Base-by-base conservation (phyloP, 2,797 vertebrate species). In the Sebastes iracundus region DNA sequence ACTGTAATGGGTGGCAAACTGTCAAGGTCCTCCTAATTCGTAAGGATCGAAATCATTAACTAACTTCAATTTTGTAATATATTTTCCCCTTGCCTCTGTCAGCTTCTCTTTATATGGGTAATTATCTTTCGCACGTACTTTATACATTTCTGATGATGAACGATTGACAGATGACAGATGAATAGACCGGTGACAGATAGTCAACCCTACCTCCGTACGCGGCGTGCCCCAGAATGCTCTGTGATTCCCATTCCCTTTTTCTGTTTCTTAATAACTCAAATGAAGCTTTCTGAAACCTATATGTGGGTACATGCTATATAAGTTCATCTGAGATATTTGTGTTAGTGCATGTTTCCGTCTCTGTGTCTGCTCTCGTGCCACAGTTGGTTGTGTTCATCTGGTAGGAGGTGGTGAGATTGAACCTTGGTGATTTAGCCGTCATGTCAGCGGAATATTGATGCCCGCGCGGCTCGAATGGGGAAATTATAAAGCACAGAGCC, bases 361-460 rank as follows among this genome's bases (percentile, higher is more conserved):
- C 49, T 53, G 25, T 71, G 53, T 74, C 67, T 30, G 49, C 74
- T 79, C 52, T 63, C 12, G 52, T 78, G 77, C 73, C 87, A 87
- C 82, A 76, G 70, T 85, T 27, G 62, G 85, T 79, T 81, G 82
- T 81, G 82, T 78, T 87, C 84, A 66, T 87, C 77, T 53, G 85
- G 90, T 82, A 63, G 83, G 74, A 80, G 77, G 58, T 33, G 82
- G 86, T 42, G 81, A 91, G 91, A 92, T 87, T 83, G 87, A 92
- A 88, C 78, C 77, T 83, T 6, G 59, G 90, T 88, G 91, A 92
- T 92, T 92, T 91, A 90, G 80, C 84, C 82, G 56, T 89, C 88
- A 86, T 75, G 93, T 95, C 93, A 92, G 90, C 68, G 64, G 90
- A 93, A 94, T 94, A 95, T 94, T 94, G 95, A 95, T 94, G 92